Evolutionary conservation across 2,888 invertebrate species (phyloP).

Genomic region (Agrochola lota): DNA sequence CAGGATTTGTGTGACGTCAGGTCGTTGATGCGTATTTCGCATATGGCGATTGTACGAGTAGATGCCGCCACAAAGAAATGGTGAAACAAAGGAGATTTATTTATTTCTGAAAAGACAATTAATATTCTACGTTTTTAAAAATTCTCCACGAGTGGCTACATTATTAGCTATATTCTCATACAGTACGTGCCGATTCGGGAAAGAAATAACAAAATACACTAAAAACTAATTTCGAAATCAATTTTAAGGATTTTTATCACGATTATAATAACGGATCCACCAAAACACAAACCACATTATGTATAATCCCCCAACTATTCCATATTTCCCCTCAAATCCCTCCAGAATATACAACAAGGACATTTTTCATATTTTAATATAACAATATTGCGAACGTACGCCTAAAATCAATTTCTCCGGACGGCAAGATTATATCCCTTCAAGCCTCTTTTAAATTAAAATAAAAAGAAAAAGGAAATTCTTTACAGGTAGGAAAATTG

Average conservation of each 20-base stretch:
- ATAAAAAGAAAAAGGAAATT: slow-evolving; percentile 59
- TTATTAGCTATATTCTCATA: neutral
- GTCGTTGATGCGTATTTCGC: too few species aligned
- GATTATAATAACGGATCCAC: neutral
- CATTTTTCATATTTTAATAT: slow-evolving; percentile 55
- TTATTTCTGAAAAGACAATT: neutral
- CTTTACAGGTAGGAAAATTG: slow-evolving; percentile 51
- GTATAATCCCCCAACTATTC: slow-evolving; percentile 44
- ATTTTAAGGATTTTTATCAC: neutral
- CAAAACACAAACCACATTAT: slow-evolving; percentile 4
- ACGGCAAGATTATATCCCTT: slow-evolving; percentile 59
- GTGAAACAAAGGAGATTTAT: neutral
- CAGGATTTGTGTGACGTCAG: too few species aligned
- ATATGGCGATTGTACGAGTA: too few species aligned
- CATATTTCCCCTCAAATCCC: slow-evolving; percentile 7
- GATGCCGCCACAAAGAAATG: too few species aligned
- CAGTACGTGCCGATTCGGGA: neutral
- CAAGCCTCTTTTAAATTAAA: slow-evolving; percentile 67
- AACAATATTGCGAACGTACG: slow-evolving; percentile 55
- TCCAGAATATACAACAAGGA: slow-evolving; percentile 29
- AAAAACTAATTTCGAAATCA: neutral
- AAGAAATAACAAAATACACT: neutral
- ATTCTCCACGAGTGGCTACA: neutral
- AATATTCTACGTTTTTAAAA: neutral
- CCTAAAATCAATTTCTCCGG: slow-evolving; percentile 66